Percentiles rank a stretch among this genome's conserved stretches.
These are phyloP conservation scores for Pedionomus torquatus DNA, from an alignment of 2,113 vertebrate genomes.

Conservation along the genomic window DNA sequence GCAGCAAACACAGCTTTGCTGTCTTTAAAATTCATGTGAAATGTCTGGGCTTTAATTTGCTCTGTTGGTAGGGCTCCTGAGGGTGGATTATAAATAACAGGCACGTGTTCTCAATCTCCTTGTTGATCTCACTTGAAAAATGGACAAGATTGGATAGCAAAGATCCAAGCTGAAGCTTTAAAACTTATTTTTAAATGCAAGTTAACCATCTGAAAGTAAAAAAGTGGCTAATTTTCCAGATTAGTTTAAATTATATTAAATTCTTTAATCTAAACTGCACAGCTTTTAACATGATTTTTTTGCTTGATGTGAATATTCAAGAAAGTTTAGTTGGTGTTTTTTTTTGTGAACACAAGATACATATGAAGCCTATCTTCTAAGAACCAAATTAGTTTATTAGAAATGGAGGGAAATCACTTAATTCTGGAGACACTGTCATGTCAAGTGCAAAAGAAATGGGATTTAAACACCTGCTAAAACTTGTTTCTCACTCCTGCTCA, in stretches of 20 bases:
- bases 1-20: slow-evolving; percentile 47
- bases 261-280: slow-evolving; percentile 3
- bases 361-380: background rate
- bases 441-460: background rate
- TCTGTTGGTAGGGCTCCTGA: slow-evolving; percentile 1
- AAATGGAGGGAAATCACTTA: slow-evolving; percentile 2
- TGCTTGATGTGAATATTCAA: background rate
- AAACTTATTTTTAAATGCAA: slow-evolving; percentile 39
- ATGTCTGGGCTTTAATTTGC: slow-evolving; percentile 42
- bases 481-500: background rate
- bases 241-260: slow-evolving; percentile 14
- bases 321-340: background rate
- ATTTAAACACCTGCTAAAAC: background rate
- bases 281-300: background rate
- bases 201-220: slow-evolving; percentile 25
- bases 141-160: background rate
- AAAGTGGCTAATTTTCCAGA: slow-evolving; percentile 43
- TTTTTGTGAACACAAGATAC: background rate
- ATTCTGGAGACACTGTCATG: background rate
- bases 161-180: slow-evolving; percentile 28
- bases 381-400: slow-evolving; percentile 17
- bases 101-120: slow-evolving; percentile 18
- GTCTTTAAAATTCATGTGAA: slow-evolving; percentile 60
- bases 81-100: background rate
- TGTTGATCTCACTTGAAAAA: slow-evolving; percentile 19